Percentiles rank a stretch among this genome's conserved stretches.
Evolutionary conservation across 2,888 invertebrate species (phyloP).

Genomic region (Spialia ferax): DNA sequence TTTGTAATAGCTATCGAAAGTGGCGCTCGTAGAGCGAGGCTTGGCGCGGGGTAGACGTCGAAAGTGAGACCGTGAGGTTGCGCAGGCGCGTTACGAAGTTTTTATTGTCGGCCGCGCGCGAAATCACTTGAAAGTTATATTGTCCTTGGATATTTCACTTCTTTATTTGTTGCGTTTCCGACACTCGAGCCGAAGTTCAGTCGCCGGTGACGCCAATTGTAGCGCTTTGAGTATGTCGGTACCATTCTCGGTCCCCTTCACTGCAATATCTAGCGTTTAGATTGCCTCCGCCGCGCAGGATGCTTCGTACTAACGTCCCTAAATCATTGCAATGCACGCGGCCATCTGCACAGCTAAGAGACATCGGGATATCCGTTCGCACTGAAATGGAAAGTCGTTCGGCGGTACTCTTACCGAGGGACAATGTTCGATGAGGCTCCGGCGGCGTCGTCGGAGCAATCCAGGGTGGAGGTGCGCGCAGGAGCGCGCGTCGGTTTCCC

Average conservation of each 20-base stretch:
- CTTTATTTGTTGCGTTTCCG: conserved; percentile 83
- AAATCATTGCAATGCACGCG: conserved; percentile 16
- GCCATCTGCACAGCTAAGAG: neutral
- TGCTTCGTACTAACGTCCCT: conserved; percentile 47
- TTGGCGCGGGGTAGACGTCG: conserved; percentile 71
- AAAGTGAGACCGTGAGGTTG: conserved; percentile 84
- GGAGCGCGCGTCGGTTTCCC: conserved; percentile 76
- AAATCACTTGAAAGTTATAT: conserved; percentile 86
- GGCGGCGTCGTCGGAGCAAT: conserved; percentile 64
- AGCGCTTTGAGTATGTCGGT: conserved; percentile 63
- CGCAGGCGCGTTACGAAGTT: conserved; percentile 84
- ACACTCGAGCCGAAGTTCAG: conserved; percentile 77
- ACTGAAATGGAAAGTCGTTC: conserved; percentile 38
- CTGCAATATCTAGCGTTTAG: conserved; percentile 60
- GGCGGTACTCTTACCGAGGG: conserved; percentile 50
- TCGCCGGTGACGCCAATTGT: conserved; percentile 69
- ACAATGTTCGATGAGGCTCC: conserved; percentile 60
- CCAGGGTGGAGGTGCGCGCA: conserved; percentile 70
- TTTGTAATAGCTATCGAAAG: conserved; percentile 82
- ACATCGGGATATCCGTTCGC: conserved; percentile 21
- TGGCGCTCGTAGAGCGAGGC: conserved; percentile 70
- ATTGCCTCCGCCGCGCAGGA: conserved; percentile 51
- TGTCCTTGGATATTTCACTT: conserved; percentile 86
- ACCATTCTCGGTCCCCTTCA: conserved; percentile 70
- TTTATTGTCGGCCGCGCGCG: conserved; percentile 85